Evolutionary conservation across 2,113 vertebrate species (phyloP), one percentile per base, ranked within the genome.

Genomic region (cattle (Bos taurus)): DNA sequence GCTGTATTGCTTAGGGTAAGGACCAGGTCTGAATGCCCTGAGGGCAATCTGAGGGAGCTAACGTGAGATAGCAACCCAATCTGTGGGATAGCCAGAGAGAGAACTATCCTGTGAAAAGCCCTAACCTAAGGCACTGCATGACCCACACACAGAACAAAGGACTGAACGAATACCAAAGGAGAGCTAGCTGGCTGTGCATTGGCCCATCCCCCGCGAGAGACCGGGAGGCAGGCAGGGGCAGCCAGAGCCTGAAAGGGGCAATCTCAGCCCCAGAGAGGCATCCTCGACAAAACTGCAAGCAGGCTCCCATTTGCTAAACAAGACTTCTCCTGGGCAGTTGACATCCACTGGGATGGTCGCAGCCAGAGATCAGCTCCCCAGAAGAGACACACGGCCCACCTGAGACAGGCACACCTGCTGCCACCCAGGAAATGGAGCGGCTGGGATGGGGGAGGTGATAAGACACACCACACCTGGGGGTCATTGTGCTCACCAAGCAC

Each of bases 391-490:
- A 64, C 1, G 30, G 62, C 15, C 8, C 62, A 64, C 15, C 62
- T 64, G 62, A 64, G 62, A n/a, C n/a, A 64, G 62, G 7, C 3
- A 0, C 0, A 3, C 62, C 15, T 16, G 0, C 9, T 64, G n/a
- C 7, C 30, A 64, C 62, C 30, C 62, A 64, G 62, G n/a, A 64
- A 64, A 64, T 15, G 0, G 3, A 33, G 60, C 14, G 7, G 30
- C 30, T 33, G 30, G 30, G 62, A 64, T 0, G 1, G 15, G 62
- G 15, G 30, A 64, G 15, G 30, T 3, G 4, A 64, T 64, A 64
- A 64, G 62, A 64, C 8, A 30, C 15, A 64, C 15, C 62, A n/a
- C 62, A 64, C n/a, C 62, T 64, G 30, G 7, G 7, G 30, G 30
- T n/a, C 15, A 64, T 30, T 64, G 60, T 2, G 7, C 62, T 64